Evolutionary conservation across 1,140 invertebrate genomes (phyloP).

Genomic region (Leptonema lineaticorne): DNA sequence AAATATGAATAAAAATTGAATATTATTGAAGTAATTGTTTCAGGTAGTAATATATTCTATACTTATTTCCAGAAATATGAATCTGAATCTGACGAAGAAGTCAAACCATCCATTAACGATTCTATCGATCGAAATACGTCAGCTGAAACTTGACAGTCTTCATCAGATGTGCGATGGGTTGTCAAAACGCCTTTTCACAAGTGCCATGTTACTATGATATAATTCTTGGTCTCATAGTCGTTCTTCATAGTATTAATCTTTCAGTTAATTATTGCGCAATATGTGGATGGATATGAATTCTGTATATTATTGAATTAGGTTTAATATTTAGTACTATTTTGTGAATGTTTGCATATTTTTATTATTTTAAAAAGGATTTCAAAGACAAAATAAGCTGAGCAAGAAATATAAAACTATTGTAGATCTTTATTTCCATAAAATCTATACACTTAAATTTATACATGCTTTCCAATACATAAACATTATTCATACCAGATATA

Average conservation of each 20-base stretch:
- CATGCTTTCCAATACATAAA: no score
- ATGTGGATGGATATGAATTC: not conserved
- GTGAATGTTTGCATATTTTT: no score
- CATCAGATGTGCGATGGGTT: conserved; percentile 18
- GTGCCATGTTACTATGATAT: conserved; percentile 28
- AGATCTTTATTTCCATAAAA: no score
- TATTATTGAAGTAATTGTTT: not conserved
- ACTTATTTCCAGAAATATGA: conserved; percentile 36
- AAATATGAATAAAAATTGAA: no score
- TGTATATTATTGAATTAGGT: no score
- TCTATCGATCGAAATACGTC: not conserved
- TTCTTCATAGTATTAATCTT: not conserved
- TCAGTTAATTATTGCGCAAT: not conserved
- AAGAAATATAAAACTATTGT: no score
- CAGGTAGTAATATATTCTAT: not conserved
- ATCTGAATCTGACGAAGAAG: conserved; percentile 36
- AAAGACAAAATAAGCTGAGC: no score
- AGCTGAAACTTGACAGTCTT: conserved; percentile 20
- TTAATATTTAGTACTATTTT: no score
- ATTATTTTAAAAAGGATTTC: no score
- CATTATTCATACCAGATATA: no score
- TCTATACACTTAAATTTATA: no score
- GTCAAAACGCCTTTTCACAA: conserved; percentile 18
- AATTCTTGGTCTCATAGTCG: not conserved
- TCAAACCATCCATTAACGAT: conserved; percentile 5